phyloP scores from a whole-genome alignment of 2,797 vertebrate species.

The Mus caroli region DNA sequence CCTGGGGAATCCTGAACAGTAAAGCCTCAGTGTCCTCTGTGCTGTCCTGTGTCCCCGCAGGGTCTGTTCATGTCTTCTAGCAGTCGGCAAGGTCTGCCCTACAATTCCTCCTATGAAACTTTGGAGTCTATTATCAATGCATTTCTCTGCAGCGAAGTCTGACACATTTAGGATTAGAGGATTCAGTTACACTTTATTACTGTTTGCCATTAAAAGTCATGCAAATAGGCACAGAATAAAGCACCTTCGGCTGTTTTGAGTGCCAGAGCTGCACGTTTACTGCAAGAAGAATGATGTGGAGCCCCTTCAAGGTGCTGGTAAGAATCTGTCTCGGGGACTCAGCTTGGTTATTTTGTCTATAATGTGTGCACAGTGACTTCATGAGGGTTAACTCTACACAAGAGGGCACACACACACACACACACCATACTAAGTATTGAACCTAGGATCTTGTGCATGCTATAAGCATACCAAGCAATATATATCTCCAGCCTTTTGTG shows the following conservation, averaged over 20 bases:
- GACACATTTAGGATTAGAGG: conserved; percentile 71
- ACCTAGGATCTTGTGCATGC: background rate
- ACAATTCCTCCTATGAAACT: background rate
- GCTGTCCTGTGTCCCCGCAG: background rate
- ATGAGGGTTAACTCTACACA: conserved; percentile 6
- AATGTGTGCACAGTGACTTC: background rate
- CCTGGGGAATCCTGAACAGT: background rate
- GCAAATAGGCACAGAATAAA: conserved; percentile 57
- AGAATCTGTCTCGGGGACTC: background rate
- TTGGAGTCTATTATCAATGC: background rate
- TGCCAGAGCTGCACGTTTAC: conserved; percentile 60
- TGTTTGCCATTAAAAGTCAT: conserved; percentile 72
- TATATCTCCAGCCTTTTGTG: background rate
- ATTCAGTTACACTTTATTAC: conserved; percentile 65
- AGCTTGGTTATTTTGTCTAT: conserved; percentile 35
- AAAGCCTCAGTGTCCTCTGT: background rate
- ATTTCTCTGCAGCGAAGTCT: conserved; percentile 40
- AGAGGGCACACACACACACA: background rate
- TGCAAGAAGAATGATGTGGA: conserved; percentile 37
- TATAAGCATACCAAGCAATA: background rate
- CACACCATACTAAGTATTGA: background rate
- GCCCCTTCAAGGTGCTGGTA: conserved; percentile 35
- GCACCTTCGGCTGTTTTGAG: conserved; percentile 20
- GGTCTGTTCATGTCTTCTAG: background rate
- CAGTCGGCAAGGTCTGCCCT: background rate